phyloP scores from a whole-genome alignment of 2,797 vertebrate genomes.

The Leptoclinus maculatus region DNA sequence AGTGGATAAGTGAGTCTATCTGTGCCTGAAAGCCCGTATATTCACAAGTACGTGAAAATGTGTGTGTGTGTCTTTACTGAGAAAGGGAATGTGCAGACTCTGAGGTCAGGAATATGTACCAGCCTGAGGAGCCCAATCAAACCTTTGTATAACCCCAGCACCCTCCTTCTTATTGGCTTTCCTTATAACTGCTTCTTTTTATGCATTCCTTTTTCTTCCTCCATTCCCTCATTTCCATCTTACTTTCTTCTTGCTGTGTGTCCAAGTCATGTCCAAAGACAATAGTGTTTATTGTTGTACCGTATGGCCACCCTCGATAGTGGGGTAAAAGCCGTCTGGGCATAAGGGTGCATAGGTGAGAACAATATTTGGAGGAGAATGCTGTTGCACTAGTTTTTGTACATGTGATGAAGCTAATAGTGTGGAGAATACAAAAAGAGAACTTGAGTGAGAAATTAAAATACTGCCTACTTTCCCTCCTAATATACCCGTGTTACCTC shows the following conservation, averaged over 20 bases:
- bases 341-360: background rate
- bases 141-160: slow-evolving; percentile 37
- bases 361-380: background rate
- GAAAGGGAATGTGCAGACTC: slow-evolving; percentile 32
- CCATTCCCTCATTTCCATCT: background rate
- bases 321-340: background rate
- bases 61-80: slow-evolving; percentile 22
- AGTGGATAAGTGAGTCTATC: slow-evolving; percentile 69
- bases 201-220: background rate
- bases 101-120: slow-evolving; percentile 59
- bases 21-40: slow-evolving; percentile 47
- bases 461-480: background rate
- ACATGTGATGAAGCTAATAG: background rate
- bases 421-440: background rate
- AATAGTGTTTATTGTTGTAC: background rate
- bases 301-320: background rate
- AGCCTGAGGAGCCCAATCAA: slow-evolving; percentile 52
- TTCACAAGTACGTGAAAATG: slow-evolving; percentile 28
- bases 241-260: background rate
- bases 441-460: background rate
- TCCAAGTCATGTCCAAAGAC: background rate
- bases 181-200: background rate
- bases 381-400: background rate
- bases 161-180: background rate
- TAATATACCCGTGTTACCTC: background rate